Base-by-base conservation (phyloP, 2,888 invertebrate genomes). In the Heliconius ethilla region DNA sequence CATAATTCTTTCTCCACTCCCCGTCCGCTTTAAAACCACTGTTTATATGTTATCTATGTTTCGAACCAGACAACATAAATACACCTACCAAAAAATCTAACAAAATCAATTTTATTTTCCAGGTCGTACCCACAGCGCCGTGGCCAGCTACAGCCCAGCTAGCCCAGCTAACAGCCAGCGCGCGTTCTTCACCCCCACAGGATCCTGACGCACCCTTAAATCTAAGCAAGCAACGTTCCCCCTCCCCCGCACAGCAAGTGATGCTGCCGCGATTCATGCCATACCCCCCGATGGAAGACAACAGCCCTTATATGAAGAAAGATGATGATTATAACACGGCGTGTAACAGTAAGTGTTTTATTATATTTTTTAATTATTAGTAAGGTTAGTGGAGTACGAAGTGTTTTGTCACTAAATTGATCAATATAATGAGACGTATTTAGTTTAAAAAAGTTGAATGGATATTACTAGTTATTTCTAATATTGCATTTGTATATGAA, bases 181-280 rank as follows among this genome's bases (percentile, higher is more conserved):
- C 91, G 40, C 94, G 95, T 70, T 95, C 95, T 40, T 95, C 96
- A 0, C 96, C 93, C 0, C 94, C 96, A 0, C 94, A 93, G 55
- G 97, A 97, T 90, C 96, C 97, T 0, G 98, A 98, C 88, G 96
- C 97, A 2, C 98, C 98, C 2, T 95, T 99, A 67, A 98, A 98
- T 92, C 95, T 98, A 75, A 97, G 97, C 86, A 98, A 98, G 92
- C 98, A 98, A 78, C 97, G 98, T 76, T 95, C 95, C 22, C 96
- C 96, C 6, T 95, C 95, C 2, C 95, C 95, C 82, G 95, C 87
- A 89, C 96, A 96, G 69, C 85, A 88, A 70, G 95, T 97, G 87
- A 94, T 93, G 91, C 85, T 94, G 84, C 93, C 91, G 0, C 87
- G 93, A 66, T 96, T 96, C 80, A 89, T 92, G 78, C 94, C 94